Percentiles rank a stretch among this genome's conserved stretches.
Conservation (phyloP, 2,113 vertebrate genomes). For the Cathartes aura region DNA sequence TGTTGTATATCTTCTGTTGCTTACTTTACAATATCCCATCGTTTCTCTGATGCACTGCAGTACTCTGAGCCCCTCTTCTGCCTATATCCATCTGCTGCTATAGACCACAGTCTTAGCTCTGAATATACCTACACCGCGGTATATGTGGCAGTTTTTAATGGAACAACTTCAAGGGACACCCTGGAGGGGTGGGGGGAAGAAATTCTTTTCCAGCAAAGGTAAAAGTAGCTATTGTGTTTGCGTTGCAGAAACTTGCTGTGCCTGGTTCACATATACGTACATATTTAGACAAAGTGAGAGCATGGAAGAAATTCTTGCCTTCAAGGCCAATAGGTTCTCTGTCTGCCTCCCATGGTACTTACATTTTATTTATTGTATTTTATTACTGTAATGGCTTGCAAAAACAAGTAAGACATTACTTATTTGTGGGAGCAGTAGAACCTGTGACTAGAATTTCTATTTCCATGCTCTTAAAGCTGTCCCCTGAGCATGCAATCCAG, state of each 20-base stretch:
- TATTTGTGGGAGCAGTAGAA: neutral
- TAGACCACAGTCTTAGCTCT: neutral
- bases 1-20: neutral
- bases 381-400: neutral
- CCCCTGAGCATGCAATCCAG: neutral
- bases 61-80: neutral
- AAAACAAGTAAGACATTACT: neutral
- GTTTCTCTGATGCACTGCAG: neutral
- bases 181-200: no score
- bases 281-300: neutral
- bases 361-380: neutral
- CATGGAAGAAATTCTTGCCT: neutral
- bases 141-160: neutral
- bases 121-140: neutral
- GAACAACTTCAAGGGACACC: neutral
- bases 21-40: rapidly evolving
- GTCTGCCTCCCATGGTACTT: neutral
- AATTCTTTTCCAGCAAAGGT: neutral
- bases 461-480: neutral
- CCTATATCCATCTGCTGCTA: neutral
- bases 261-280: neutral
- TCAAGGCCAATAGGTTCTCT: neutral
- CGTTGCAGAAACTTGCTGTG: neutral
- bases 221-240: neutral
- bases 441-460: neutral